Percentiles rank a stretch among this genome's conserved stretches.
Conservation (phyloP, 2,797 vertebrate species). For the Scolopax rusticola region DNA sequence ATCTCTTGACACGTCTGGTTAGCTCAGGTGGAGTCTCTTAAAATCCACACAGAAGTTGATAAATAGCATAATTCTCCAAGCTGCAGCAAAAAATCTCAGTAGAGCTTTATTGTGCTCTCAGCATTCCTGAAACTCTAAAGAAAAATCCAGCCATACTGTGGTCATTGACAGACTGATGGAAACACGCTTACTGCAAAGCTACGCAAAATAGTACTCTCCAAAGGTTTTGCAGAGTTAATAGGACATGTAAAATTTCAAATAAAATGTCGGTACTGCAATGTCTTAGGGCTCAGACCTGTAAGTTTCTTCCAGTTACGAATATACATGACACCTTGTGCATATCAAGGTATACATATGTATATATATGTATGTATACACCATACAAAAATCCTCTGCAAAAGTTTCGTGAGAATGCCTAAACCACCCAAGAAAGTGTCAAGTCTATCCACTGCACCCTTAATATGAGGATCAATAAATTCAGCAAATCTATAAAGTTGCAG, state of each 20-base stretch:
- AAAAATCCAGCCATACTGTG: background rate
- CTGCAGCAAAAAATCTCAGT: background rate
- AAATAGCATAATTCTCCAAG: constrained; percentile 19
- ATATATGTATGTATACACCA: background rate
- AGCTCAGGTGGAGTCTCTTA: background rate
- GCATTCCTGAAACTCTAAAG: constrained; percentile 4
- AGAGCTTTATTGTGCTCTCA: constrained; percentile 39
- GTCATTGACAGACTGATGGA: constrained; percentile 12
- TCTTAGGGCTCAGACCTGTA: background rate
- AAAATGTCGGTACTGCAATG: background rate
- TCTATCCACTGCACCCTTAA: constrained; percentile 54
- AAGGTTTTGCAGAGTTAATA: background rate
- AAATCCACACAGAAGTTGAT: background rate
- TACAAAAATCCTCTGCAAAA: constrained; percentile 39
- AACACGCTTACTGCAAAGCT: background rate
- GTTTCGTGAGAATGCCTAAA: constrained; percentile 63
- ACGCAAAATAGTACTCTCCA: background rate
- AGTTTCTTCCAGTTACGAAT: background rate
- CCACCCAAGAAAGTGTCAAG: constrained; percentile 39
- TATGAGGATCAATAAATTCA: constrained; percentile 53
- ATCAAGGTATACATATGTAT: background rate
- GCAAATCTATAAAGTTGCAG: constrained; percentile 33
- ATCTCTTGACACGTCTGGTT: background rate
- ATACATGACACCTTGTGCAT: background rate
- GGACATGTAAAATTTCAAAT: background rate